Conservation (phyloP, 1,140 invertebrate genomes). For the Drosophila kanapiae region DNA sequence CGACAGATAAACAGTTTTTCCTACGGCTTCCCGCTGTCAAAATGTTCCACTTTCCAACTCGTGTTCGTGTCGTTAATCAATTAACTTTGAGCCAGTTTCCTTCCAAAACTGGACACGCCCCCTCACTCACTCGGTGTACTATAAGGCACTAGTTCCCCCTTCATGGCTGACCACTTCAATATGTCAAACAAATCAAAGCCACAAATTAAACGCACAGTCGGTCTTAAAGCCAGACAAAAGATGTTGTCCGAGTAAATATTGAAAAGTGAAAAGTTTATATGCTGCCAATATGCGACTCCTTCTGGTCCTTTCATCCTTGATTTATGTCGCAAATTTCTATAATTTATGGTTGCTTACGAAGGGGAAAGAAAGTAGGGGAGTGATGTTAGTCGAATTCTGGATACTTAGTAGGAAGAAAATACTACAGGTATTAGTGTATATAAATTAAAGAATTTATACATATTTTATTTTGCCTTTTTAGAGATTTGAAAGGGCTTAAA, state of each 20-base stretch:
- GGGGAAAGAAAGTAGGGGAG: not conserved
- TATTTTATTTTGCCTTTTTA: too few relatives aligned
- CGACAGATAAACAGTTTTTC: conserved; percentile 40
- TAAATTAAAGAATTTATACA: too few relatives aligned
- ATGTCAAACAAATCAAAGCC: conserved; percentile 77
- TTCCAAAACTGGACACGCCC: conserved; percentile 49
- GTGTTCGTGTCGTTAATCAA: conserved; percentile 71
- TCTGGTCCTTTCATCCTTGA: conserved; percentile 59
- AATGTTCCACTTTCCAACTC: conserved; percentile 45
- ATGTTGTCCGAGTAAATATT: conserved; percentile 67
- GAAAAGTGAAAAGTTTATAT: conserved; percentile 79
- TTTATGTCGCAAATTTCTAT: conserved; percentile 74
- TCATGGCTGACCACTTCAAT: conserved; percentile 76
- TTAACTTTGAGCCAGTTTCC: conserved; percentile 68
- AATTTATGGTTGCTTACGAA: conserved; percentile 62
- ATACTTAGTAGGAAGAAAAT: conserved; percentile 5
- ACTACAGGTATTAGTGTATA: not conserved
- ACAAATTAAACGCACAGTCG: conserved; percentile 27
- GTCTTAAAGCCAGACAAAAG: conserved; percentile 45
- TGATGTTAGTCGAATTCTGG: conserved; percentile 4
- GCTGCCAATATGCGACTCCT: conserved; percentile 60
- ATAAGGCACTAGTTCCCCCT: conserved; percentile 1
- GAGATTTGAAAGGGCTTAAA: too few relatives aligned
- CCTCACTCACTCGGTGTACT: conserved; percentile 10
- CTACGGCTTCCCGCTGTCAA: conserved; percentile 39